Conservation (phyloP, 2,797 vertebrate genomes). For the Paedocypris micromegethes region DNA sequence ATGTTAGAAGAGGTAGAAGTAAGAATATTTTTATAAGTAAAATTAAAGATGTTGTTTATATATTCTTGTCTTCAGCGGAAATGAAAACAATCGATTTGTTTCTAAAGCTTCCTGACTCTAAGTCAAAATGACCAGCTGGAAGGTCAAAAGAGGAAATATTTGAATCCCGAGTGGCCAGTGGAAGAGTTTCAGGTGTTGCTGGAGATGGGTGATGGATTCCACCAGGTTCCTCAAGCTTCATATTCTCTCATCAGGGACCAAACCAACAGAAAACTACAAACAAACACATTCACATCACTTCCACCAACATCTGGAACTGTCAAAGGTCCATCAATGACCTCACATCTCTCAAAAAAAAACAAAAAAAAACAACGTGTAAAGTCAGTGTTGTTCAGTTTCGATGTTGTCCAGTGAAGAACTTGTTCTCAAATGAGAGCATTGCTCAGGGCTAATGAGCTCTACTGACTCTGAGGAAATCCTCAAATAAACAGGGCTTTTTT, state of each 20-base stretch:
- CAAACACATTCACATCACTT: background rate
- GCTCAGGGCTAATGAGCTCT: no score
- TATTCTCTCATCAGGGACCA: background rate
- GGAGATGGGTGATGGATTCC: background rate
- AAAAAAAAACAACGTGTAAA: no score
- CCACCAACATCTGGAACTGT: background rate
- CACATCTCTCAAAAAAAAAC: no score
- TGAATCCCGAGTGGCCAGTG: slow-evolving; percentile 48
- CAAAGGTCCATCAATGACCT: slow-evolving; percentile 1
- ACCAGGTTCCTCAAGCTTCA: background rate
- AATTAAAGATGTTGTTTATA: no score
- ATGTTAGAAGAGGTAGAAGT: no score
- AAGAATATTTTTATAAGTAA: no score
- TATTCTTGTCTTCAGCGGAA: slow-evolving; percentile 4
- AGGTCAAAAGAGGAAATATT: slow-evolving; percentile 46
- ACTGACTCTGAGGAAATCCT: no score
- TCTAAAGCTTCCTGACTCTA: slow-evolving; percentile 46
- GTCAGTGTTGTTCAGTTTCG: no score
- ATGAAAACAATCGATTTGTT: slow-evolving; percentile 56
- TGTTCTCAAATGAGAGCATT: no score
- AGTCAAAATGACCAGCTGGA: slow-evolving; percentile 68
- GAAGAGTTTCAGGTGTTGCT: background rate
- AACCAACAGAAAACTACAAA: background rate
- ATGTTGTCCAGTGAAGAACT: no score
- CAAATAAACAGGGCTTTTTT: no score